Conservation (phyloP, 35 echinoderm and acorn worm genomes). For the Lytechinus pictus region DNA sequence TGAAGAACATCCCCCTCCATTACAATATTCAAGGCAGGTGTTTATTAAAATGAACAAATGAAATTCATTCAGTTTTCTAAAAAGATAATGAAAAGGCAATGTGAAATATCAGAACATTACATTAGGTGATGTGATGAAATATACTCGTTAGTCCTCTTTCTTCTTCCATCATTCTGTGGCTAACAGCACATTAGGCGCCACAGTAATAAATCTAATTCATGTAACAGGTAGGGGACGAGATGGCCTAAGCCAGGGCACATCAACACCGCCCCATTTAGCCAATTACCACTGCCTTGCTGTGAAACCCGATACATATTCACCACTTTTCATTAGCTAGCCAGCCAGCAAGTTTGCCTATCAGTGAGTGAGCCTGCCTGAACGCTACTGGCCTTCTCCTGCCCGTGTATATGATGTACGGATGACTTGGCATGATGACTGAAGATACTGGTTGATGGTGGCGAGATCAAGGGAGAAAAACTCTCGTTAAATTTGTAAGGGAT, state of each 20-base stretch:
- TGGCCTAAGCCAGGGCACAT: not conserved
- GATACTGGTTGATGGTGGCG: not conserved
- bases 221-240: constrained; percentile 15
- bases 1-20: not conserved
- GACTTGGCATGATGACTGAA: not conserved
- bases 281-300: constrained; percentile 1
- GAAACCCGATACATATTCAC: not conserved
- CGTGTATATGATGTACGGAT: not conserved
- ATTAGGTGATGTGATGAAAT: not conserved
- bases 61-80: not conserved
- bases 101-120: not conserved
- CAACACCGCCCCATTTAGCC: constrained; percentile 15
- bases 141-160: not conserved
- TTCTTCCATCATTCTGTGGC: not conserved
- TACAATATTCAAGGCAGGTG: not conserved
- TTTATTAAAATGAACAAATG: not conserved
- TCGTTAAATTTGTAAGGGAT: not conserved
- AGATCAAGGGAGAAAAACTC: not conserved
- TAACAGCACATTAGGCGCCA: constrained; percentile 1
- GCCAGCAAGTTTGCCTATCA: not conserved
- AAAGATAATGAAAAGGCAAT: not conserved
- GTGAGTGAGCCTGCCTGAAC: not conserved
- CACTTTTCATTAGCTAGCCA: constrained; percentile 11
- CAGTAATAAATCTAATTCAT: constrained; percentile 20
- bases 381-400: no score